Conservation (phyloP, 2,888 invertebrate genomes). For the Allygus modestus region DNA sequence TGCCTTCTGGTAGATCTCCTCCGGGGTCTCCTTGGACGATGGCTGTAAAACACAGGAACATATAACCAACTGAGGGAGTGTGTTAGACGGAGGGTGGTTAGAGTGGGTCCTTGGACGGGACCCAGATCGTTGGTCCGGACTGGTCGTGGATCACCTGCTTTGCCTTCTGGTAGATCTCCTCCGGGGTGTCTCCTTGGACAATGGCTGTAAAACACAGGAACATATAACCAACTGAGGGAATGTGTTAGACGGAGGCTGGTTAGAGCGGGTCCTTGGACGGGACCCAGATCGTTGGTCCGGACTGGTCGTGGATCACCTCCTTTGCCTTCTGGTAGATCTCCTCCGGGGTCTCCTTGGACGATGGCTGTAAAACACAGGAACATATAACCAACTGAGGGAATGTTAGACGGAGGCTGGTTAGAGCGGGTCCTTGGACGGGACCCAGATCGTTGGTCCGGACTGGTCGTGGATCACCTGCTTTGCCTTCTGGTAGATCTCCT, state of each 20-base stretch:
- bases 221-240: not conserved
- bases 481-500: conserved; percentile 96
- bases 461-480: no score
- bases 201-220: conserved; percentile 83
- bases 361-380: conserved; percentile 93
- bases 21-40: conserved; percentile 97
- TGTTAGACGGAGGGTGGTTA: conserved; percentile 76
- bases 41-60: no score
- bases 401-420: conserved; percentile 44
- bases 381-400: no score
- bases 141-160: no score
- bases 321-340: conserved; percentile 97
- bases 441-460: conserved; percentile 98
- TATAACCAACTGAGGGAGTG: no score
- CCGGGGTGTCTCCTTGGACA: conserved; percentile 97
- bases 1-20: conserved; percentile 96
- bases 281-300: conserved; percentile 98
- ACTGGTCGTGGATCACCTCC: no score
- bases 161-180: conserved; percentile 96
- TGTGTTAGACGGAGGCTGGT: conserved; percentile 71
- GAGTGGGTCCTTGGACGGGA: conserved; percentile 96
- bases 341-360: conserved; percentile 97
- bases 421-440: conserved; percentile 95
- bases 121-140: conserved; percentile 98
- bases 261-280: conserved; percentile 97